A percentile compares a stretch with the other conserved stretches of the same genome.
Evolutionary conservation across 2,888 invertebrate genomes (phyloP).

Genomic region (Netelia virgata): DNA sequence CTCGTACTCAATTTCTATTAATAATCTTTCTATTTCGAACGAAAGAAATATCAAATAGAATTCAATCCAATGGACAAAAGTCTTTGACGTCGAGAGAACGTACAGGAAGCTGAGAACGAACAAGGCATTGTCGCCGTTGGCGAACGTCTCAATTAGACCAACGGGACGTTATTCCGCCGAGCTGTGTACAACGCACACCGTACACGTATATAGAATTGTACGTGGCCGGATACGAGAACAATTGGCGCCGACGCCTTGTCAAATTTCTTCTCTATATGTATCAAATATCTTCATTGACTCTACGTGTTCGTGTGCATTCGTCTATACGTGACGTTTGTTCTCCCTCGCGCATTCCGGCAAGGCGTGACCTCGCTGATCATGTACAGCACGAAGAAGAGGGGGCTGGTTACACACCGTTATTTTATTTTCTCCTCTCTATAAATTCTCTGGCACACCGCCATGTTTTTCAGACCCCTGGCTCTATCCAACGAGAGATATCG

Average conservation of each 20-base stretch:
- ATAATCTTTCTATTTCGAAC: background rate
- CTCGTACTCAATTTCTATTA: slow-evolving; percentile 1
- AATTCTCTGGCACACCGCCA: slow-evolving; percentile 45
- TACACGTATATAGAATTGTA: slow-evolving; percentile 52
- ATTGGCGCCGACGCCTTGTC: slow-evolving; percentile 64
- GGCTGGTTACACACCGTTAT: slow-evolving; percentile 1
- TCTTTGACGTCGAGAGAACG: background rate
- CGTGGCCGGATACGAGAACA: slow-evolving; percentile 64
- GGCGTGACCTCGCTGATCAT: slow-evolving; percentile 8
- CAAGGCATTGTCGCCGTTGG: slow-evolving; percentile 45
- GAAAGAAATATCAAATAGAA: background rate
- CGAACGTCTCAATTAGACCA: slow-evolving; percentile 57
- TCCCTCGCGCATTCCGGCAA: slow-evolving; percentile 14
- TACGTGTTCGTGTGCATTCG: background rate
- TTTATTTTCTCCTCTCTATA: slow-evolving; percentile 35
- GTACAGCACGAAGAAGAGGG: background rate
- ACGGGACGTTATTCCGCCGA: slow-evolving; percentile 47
- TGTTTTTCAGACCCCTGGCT: slow-evolving; percentile 12
- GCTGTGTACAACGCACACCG: background rate
- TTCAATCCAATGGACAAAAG: slow-evolving; percentile 6
- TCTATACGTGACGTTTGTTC: slow-evolving; percentile 37
- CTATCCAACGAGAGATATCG: slow-evolving; percentile 13
- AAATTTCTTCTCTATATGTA: slow-evolving; percentile 53
- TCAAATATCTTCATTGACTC: slow-evolving; percentile 8
- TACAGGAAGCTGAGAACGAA: slow-evolving; percentile 36